Conservation (phyloP, 1,140 invertebrate genomes). For the Lordiphosa mommai region DNA sequence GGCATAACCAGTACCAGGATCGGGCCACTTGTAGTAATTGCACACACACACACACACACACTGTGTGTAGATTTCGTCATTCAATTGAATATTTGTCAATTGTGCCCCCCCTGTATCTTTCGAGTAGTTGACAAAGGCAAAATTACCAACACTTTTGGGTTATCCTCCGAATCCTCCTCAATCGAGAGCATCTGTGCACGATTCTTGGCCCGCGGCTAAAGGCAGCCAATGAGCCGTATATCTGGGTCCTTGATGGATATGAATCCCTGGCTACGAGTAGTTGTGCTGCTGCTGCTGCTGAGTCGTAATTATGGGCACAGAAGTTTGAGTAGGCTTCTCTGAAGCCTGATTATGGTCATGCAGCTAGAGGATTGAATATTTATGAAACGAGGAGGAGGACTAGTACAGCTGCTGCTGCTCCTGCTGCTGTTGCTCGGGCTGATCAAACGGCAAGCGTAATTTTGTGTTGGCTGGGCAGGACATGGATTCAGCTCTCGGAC, state of each 20-base stretch:
- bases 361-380: slow-evolving; percentile 66
- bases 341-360: slow-evolving; percentile 49
- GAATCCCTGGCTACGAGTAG: slow-evolving; percentile 23
- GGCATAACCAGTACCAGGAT: slow-evolving; percentile 30
- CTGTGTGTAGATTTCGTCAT: slow-evolving; percentile 1
- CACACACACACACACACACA: slow-evolving; percentile 28
- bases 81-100: too few relatives aligned
- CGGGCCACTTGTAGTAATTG: slow-evolving; percentile 61
- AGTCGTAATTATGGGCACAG: slow-evolving; percentile 43
- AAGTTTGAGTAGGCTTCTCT: slow-evolving; percentile 26
- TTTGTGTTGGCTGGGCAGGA: slow-evolving; percentile 15
- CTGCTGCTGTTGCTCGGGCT: slow-evolving; percentile 21
- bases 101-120: slow-evolving; percentile 30
- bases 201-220: slow-evolving; percentile 71
- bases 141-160: slow-evolving; percentile 54
- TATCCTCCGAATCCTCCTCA: slow-evolving; percentile 51
- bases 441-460: slow-evolving; percentile 76
- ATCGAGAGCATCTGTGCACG: slow-evolving; percentile 68
- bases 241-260: slow-evolving; percentile 58
- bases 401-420: slow-evolving; percentile 21
- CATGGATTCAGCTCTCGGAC: neutral
- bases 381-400: slow-evolving; percentile 41
- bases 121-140: slow-evolving; percentile 31
- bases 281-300: neutral
- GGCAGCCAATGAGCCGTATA: slow-evolving; percentile 68